A percentile compares a stretch with the other conserved stretches of the same genome.
phyloP scores from a whole-genome alignment of 2,797 vertebrate species.

The Salarias fasciatus region DNA sequence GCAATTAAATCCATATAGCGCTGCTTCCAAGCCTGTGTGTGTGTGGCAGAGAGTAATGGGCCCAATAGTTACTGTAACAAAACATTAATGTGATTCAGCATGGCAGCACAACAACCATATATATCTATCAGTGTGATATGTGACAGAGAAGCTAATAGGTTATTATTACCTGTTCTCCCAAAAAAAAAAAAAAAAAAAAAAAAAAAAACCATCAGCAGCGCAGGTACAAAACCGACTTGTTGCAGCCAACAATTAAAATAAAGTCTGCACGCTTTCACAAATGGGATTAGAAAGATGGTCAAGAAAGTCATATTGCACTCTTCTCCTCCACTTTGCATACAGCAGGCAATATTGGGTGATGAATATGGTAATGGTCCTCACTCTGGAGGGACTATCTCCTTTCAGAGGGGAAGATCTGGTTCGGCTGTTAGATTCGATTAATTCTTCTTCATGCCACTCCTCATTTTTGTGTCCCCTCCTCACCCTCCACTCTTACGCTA shows the following conservation, averaged over 20 bases:
- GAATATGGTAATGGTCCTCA: slow-evolving; percentile 82
- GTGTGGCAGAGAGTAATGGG: slow-evolving; percentile 82
- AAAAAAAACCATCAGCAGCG: slow-evolving; percentile 40
- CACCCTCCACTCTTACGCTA: slow-evolving; percentile 15
- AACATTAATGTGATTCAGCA: slow-evolving; percentile 77
- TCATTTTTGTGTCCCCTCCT: slow-evolving; percentile 76
- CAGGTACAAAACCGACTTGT: slow-evolving; percentile 59
- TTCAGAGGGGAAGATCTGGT: slow-evolving; percentile 80
- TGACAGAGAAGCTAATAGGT: slow-evolving; percentile 70
- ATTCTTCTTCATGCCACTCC: slow-evolving; percentile 85
- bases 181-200: too few relatives aligned
- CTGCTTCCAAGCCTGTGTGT: slow-evolving; percentile 52
- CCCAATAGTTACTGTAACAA: slow-evolving; percentile 82
- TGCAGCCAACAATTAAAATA: slow-evolving; percentile 41
- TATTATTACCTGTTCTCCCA: slow-evolving; percentile 63
- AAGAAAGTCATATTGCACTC: slow-evolving; percentile 68
- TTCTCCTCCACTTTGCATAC: slow-evolving; percentile 74
- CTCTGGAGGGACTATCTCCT: slow-evolving; percentile 79
- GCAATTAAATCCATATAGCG: slow-evolving; percentile 78
- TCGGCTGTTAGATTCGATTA: slow-evolving; percentile 84
- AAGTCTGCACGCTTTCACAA: slow-evolving; percentile 52
- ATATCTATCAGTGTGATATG: slow-evolving; percentile 39
- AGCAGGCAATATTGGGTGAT: slow-evolving; percentile 77
- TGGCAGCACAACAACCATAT: slow-evolving; percentile 68
- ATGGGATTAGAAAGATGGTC: slow-evolving; percentile 69